Percentiles rank a stretch among this genome's conserved stretches.
Evolutionary conservation across 1,140 invertebrate genomes (phyloP).

Genomic region (Tigriopus japonicus): DNA sequence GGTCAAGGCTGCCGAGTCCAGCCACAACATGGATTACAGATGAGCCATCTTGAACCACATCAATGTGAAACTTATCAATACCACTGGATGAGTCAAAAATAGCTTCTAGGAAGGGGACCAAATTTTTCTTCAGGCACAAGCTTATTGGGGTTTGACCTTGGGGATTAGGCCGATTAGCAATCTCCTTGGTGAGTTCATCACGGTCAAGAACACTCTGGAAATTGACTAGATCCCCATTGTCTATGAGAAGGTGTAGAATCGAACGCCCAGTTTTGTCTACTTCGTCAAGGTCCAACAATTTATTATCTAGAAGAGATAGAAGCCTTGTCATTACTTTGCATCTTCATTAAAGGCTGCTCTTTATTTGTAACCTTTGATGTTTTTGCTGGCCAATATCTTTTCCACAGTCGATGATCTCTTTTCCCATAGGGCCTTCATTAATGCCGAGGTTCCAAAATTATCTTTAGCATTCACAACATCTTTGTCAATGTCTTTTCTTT

Average conservation of each 20-base stretch:
- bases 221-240: constrained; percentile 1
- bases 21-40: constrained; percentile 6
- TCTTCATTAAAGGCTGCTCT: too few relatives aligned
- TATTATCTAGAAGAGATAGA: background rate
- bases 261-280: background rate
- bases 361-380: too few relatives aligned
- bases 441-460: background rate
- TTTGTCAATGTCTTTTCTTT: background rate
- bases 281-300: background rate
- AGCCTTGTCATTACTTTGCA: too few relatives aligned
- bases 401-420: background rate
- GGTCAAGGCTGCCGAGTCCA: background rate
- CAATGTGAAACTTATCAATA: background rate
- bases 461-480: background rate
- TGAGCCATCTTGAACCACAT: background rate
- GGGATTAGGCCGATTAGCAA: constrained; percentile 1
- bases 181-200: background rate
- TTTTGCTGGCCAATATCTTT: background rate
- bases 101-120: background rate
- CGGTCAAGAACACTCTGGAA: background rate
- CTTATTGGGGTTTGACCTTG: background rate
- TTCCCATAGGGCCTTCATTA: background rate
- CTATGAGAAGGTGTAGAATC: background rate
- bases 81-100: background rate
- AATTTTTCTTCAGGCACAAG: background rate